Evolutionary conservation across 2,888 invertebrate genomes (phyloP), one percentile per base, ranked within the genome.

Genomic region (Chrysolina haemoptera): DNA sequence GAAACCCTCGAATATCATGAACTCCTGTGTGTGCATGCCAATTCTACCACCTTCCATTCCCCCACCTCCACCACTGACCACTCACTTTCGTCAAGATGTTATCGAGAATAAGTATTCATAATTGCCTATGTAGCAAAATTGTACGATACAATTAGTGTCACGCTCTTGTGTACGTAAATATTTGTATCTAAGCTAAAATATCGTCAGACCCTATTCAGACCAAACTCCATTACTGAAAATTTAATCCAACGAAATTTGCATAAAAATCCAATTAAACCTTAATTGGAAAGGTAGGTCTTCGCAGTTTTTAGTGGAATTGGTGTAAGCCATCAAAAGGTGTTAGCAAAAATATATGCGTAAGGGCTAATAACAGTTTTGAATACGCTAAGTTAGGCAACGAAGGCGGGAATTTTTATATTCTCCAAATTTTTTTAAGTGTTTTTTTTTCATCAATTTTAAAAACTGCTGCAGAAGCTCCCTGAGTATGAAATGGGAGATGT

Each of bases 251-350:
- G n/a, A 20, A 43, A 62, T 53, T 41, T 53, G 41, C 46, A 62
- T 55, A 59, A 50, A 68, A 62, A 68, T 46, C 40, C 62, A 66
- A 66, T 66, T 66, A 22, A 66, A 14, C 48, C 48, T 20, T 68
- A 53, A 68, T 62, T 46, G 40, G 59, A 20, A 18, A 53, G 40
- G 48, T 50, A 16, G 53, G 14, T 55, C 43, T 16, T 18, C 16
- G 55, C 43, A n/a, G 18, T 63, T 59, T 18, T 68, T 40, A 50
- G 12, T 48, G 35, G 55, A 53, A 67, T 22, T 43, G 5, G 40
- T 63, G 14, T 27, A 50, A 18, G 48, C 50, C 12, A 16, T 27
- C 27, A 11, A 66, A 40, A 12, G 5, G 53, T 16, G 10, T 16
- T 48, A 16, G 48, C n/a, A 16, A 48, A n/a, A 16, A 48, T 48